Evolutionary conservation across 1,140 invertebrate species (phyloP).

Genomic region (Hetaerina americana): DNA sequence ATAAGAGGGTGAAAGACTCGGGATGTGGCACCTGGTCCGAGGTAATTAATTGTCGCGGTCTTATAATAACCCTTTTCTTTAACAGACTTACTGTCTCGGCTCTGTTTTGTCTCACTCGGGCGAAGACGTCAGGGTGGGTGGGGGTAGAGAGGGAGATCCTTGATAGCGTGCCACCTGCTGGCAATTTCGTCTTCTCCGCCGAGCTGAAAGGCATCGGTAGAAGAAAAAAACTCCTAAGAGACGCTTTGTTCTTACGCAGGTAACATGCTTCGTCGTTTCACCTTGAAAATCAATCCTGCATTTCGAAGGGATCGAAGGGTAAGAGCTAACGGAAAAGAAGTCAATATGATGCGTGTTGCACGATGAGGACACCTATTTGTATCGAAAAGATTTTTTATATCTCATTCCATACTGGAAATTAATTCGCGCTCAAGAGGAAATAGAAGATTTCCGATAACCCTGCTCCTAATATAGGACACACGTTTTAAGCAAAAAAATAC

Average conservation of each 20-base stretch:
- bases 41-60: neutral
- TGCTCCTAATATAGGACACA: too few species aligned
- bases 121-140: neutral
- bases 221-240: neutral
- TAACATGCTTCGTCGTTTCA: too few species aligned
- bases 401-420: too few species aligned
- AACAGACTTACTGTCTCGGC: neutral
- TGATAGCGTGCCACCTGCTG: neutral
- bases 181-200: neutral
- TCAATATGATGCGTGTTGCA: too few species aligned
- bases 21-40: neutral
- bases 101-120: neutral
- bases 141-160: neutral
- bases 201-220: neutral
- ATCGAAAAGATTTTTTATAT: too few species aligned
- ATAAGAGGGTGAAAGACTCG: neutral
- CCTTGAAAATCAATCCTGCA: too few species aligned
- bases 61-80: slow-evolving; percentile 1
- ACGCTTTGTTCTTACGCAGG: neutral
- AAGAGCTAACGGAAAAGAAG: too few species aligned
- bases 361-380: too few species aligned
- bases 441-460: too few species aligned
- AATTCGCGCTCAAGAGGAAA: too few species aligned
- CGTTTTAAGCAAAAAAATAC: too few species aligned
- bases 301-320: too few species aligned